A percentile compares a stretch with the other conserved stretches of the same genome.
These are phyloP conservation scores for Panopea generosa DNA, from an alignment of 2,888 invertebrate genomes.

Conservation along the genomic window DNA sequence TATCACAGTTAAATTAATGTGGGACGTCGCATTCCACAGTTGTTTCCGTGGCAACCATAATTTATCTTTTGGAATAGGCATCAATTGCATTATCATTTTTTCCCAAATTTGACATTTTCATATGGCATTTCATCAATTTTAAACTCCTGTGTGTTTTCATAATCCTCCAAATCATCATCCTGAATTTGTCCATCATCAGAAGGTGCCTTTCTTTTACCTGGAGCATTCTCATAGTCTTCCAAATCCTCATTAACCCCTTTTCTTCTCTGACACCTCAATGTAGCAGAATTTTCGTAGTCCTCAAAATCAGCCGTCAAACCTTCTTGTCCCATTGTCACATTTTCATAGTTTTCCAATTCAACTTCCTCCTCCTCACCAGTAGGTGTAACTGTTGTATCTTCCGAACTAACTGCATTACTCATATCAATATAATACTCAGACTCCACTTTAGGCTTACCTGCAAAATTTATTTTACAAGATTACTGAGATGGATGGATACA, in stretches of 20 bases:
- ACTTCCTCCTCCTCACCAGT: not conserved
- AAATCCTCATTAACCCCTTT: not conserved
- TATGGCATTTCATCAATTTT: constrained; percentile 7
- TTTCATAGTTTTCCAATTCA: constrained; percentile 27
- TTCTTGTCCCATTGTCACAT: not conserved
- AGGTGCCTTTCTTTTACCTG: not conserved
- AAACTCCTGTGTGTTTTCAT: constrained; percentile 18
- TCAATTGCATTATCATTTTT: not conserved
- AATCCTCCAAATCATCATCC: constrained; percentile 17
- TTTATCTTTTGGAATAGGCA: too few species aligned
- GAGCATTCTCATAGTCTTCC: constrained; percentile 21
- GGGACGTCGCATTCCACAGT: too few species aligned
- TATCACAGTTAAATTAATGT: too few species aligned
- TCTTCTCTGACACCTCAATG: not conserved
- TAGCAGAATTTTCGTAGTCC: constrained; percentile 10
- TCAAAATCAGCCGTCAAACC: constrained; percentile 1
- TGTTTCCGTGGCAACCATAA: too few species aligned
- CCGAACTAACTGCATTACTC: not conserved
- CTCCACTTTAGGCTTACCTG: not conserved
- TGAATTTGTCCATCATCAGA: too few species aligned
- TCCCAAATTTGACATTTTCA: constrained; percentile 19
- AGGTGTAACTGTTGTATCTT: not conserved
- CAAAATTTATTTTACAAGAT: not conserved
- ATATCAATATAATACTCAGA: constrained; percentile 7
- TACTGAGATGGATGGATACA: too few species aligned